Evolutionary conservation across 2,888 invertebrate genomes (phyloP).

Genomic region (Ernsta delagoae): DNA sequence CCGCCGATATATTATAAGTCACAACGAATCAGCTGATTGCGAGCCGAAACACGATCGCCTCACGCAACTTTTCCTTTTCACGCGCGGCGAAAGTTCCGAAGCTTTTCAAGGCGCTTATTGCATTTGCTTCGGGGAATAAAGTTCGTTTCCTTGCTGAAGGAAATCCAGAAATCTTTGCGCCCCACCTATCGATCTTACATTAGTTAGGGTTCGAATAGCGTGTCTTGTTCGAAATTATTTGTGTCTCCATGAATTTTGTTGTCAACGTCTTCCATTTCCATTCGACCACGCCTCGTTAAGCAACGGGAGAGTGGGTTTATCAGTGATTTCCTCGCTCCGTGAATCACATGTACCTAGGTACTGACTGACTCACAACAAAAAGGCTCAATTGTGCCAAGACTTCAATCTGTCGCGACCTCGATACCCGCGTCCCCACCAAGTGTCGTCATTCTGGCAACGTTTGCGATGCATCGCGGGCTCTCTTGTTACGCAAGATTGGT

Average conservation of each 20-base stretch:
- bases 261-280: neutral
- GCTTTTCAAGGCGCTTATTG: conserved; percentile 44
- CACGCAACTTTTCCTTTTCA: conserved; percentile 47
- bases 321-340: conserved; percentile 60
- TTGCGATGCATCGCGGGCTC: conserved; percentile 57
- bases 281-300: conserved; percentile 51
- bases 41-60: conserved; percentile 44
- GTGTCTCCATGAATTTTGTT: no score
- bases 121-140: conserved; percentile 46
- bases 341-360: conserved; percentile 49
- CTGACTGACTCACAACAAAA: conserved; percentile 51
- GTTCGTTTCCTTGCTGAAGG: conserved; percentile 68
- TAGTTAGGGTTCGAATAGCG: neutral
- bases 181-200: conserved; percentile 35
- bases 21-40: conserved; percentile 37
- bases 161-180: conserved; percentile 44
- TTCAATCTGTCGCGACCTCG: conserved; percentile 54
- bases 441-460: conserved; percentile 33
- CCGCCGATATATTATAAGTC: conserved; percentile 47
- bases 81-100: conserved; percentile 44
- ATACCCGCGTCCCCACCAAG: conserved; percentile 52
- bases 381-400: conserved; percentile 53
- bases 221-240: no score
- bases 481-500: conserved; percentile 46
- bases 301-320: conserved; percentile 55